Evolutionary conservation across 2,113 vertebrate species (phyloP), one percentile per base, ranked within the genome.

Genomic region (Cebus imitator): DNA sequence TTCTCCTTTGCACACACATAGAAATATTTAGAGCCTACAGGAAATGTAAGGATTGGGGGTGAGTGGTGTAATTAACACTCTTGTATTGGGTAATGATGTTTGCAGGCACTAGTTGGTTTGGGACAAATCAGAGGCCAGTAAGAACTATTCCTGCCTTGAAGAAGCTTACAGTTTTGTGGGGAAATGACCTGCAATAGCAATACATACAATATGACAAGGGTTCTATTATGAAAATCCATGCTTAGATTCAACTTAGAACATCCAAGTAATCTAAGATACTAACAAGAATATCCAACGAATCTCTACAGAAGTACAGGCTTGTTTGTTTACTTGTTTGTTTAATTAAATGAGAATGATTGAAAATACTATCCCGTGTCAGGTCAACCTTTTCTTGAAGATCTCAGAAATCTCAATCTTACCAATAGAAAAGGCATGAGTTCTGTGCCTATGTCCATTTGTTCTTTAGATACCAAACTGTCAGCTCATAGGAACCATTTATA

Each of bases 371-470:
- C 66, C n/a, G 82, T 79, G 50, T 23, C 48, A 72, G 43, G 27
- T 45, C 18, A 1, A 79, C 55, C 50, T 92, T 72, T 14, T 79
- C 68, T 93, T 87, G 35, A 58, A 73, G 37, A 89, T 40, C 52
- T 82, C 48, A 87, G 80, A 95, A 97, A 84, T 87, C 50, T 84
- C 80, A 81, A 57, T 87, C 35, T 90, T 90, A 66, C 78, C 61
- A 37, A 83, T 27, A n/a, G 35, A 92, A 93, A 93, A 87, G 1
- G 2, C 88, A 23, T 73, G 61, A 64, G 66, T 80, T 43, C 27
- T 80, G 16, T 83, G 58, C 68, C 30, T 50, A 37, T 66, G 37
- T 50, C 43, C 48, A 55, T 70, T 70, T 79, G 61, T 86, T 90
- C 76, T 87, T 79, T 43, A 78, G 66, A 73, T 35, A 94, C 50